These are phyloP conservation scores for Drepana arcuata DNA, from an alignment of 1,140 invertebrate genomes.

Conservation along the genomic window DNA sequence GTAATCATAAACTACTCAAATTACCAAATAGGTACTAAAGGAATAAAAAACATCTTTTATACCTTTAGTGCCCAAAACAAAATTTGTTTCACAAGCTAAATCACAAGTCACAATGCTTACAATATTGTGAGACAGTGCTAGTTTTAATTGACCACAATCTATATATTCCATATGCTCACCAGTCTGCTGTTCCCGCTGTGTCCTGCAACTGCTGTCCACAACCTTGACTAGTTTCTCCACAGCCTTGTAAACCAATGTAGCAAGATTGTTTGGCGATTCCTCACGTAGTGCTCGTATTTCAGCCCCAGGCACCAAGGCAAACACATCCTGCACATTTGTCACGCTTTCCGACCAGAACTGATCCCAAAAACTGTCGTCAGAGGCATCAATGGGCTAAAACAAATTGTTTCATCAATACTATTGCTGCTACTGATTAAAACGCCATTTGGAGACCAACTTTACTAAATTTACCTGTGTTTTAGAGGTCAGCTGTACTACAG, in stretches of 20 bases:
- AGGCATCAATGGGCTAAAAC: constrained; percentile 88
- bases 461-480: constrained; percentile 86
- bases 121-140: too few relatives aligned
- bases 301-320: constrained; percentile 93
- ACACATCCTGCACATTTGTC: constrained; percentile 96
- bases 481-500: constrained; percentile 95
- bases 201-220: constrained; percentile 94
- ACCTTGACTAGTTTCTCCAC: constrained; percentile 96
- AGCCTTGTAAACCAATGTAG: constrained; percentile 98
- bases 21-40: too few relatives aligned
- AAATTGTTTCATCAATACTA: constrained; percentile 22
- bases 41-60: too few relatives aligned
- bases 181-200: constrained; percentile 94
- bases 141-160: too few relatives aligned
- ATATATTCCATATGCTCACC: too few relatives aligned
- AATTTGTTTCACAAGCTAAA: too few relatives aligned
- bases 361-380: constrained; percentile 97
- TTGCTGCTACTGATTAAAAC: neutral
- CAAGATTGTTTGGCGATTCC: constrained; percentile 97
- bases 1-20: too few relatives aligned
- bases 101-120: too few relatives aligned
- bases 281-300: constrained; percentile 95
- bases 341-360: constrained; percentile 98
- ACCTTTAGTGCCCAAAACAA: too few relatives aligned
- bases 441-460: neutral